Conservation (phyloP, 1,140 invertebrate species). For the Triops cancriformis region DNA sequence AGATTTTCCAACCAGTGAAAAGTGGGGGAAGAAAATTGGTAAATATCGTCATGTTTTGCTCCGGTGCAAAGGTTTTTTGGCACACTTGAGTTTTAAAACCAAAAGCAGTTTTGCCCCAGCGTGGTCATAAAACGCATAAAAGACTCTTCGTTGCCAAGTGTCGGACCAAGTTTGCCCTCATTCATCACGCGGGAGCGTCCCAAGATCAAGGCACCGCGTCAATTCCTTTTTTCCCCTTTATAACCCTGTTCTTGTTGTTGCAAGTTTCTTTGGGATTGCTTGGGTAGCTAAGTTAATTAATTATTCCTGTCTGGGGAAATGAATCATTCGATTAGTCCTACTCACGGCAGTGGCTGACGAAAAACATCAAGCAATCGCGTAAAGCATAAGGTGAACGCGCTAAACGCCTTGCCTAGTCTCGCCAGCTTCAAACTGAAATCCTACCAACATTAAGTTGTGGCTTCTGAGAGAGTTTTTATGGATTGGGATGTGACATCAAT, state of each 20-base stretch:
- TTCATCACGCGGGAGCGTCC: neutral
- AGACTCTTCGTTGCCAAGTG: neutral
- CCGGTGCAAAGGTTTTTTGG: neutral
- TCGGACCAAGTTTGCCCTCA: slow-evolving; percentile 4
- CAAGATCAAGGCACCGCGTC: neutral
- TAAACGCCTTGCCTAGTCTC: neutral
- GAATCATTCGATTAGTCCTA: neutral
- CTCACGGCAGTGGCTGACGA: neutral
- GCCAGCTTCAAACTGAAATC: neutral
- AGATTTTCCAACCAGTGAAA: neutral
- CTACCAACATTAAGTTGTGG: neutral
- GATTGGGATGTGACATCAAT: neutral
- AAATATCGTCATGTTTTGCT: neutral
- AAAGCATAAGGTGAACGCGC: neutral
- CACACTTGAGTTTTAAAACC: neutral
- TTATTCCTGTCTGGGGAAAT: neutral
- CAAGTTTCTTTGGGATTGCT: neutral
- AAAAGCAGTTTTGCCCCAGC: neutral
- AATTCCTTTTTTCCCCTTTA: neutral
- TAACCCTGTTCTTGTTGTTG: neutral
- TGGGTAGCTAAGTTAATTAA: neutral
- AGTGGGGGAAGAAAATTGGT: neutral
- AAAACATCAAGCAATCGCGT: neutral
- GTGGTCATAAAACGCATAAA: neutral
- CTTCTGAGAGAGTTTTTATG: neutral